Percentiles rank a stretch among this genome's conserved stretches.
Evolutionary conservation across 2,888 invertebrate genomes (phyloP).

Genomic region (Stegana nigrithorax): DNA sequence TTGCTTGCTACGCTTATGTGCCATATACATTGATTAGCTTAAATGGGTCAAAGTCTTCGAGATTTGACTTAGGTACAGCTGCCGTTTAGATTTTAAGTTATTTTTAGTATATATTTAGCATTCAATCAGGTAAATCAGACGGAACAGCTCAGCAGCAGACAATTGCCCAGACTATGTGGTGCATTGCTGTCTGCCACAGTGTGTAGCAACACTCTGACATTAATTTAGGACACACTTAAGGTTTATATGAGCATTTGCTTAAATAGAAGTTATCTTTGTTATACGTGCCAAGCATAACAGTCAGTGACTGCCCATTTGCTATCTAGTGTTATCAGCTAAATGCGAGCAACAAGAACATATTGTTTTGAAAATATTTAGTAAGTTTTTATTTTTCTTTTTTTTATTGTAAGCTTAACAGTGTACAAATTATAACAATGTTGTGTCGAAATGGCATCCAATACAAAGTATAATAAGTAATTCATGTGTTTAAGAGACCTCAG

Average conservation of each 20-base stretch:
- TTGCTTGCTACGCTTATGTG: too few species aligned
- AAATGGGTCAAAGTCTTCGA: slow-evolving; percentile 2
- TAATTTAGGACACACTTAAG: slow-evolving; percentile 61
- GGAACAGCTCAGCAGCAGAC: too few species aligned
- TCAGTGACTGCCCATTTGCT: not conserved
- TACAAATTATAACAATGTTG: slow-evolving; percentile 7
- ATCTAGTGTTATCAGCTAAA: not conserved
- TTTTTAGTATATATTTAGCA: too few species aligned
- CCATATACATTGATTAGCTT: too few species aligned
- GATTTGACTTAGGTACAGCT: too few species aligned
- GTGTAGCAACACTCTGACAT: slow-evolving; percentile 53
- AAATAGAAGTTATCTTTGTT: slow-evolving; percentile 58
- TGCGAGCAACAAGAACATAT: not conserved
- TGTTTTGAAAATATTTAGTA: not conserved
- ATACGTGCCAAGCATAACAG: slow-evolving; percentile 49
- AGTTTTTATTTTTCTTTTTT: not conserved
- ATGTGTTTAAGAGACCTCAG: not conserved
- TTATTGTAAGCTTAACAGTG: not conserved
- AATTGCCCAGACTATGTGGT: slow-evolving; percentile 4
- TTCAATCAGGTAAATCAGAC: too few species aligned
- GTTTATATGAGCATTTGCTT: too few species aligned
- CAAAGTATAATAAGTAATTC: not conserved
- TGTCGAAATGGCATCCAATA: slow-evolving; percentile 21
- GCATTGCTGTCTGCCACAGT: too few species aligned
- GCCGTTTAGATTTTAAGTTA: too few species aligned